These are phyloP conservation scores for Chalcosyrphus nemorum DNA, from an alignment of 2,888 invertebrate species.

Conservation along the genomic window DNA sequence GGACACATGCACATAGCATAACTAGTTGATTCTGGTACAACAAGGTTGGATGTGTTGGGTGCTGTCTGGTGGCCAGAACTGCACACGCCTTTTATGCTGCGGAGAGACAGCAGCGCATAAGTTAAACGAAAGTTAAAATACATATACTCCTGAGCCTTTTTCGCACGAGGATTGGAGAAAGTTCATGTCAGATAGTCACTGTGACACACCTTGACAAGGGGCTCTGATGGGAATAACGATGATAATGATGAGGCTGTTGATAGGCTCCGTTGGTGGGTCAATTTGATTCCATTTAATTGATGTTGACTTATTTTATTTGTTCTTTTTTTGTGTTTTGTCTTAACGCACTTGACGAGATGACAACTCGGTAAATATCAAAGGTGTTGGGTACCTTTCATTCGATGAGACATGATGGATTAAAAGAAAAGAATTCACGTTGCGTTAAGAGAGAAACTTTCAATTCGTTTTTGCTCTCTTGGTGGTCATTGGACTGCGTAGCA, in stretches of 20 bases:
- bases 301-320: slow-evolving; percentile 3
- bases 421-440: not conserved
- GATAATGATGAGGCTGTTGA: slow-evolving; percentile 29
- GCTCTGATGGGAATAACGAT: slow-evolving; percentile 52
- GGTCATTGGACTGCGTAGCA: too few species aligned
- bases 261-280: slow-evolving; percentile 40
- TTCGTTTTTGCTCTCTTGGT: too few species aligned
- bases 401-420: not conserved
- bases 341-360: slow-evolving; percentile 27
- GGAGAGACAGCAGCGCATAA: not conserved
- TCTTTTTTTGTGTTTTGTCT: not conserved
- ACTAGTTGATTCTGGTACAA: slow-evolving; percentile 14
- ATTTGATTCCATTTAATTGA: slow-evolving; percentile 37
- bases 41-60: slow-evolving; percentile 6
- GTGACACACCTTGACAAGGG: slow-evolving; percentile 65
- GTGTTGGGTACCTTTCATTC: not conserved
- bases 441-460: too few species aligned
- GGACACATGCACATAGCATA: not conserved
- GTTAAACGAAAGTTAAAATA: slow-evolving; percentile 62
- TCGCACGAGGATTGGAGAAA: slow-evolving; percentile 67
- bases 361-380: slow-evolving; percentile 24
- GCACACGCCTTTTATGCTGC: slow-evolving; percentile 27
- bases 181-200: slow-evolving; percentile 42
- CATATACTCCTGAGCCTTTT: slow-evolving; percentile 43
- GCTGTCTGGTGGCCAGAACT: slow-evolving; percentile 23